phyloP scores from a whole-genome alignment of 2,797 vertebrate genomes.

The Pteronotus mesoamericanus region DNA sequence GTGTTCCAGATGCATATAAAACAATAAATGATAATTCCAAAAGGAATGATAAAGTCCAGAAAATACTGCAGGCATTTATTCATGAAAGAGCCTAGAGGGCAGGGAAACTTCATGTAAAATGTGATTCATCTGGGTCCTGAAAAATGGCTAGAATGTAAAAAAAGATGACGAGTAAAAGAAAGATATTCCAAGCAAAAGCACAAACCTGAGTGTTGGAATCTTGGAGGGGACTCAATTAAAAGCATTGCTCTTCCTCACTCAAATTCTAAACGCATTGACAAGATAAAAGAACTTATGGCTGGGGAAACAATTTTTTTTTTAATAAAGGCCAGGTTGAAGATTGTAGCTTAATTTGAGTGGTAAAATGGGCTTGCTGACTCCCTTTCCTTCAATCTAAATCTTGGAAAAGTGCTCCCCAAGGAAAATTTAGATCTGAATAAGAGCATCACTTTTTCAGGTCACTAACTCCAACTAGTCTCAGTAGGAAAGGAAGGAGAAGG shows the following conservation, averaged over 20 bases:
- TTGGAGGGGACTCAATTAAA: neutral
- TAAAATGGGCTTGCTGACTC: neutral
- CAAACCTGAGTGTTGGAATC: neutral
- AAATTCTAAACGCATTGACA: slow-evolving; percentile 25
- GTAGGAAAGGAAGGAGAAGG: neutral
- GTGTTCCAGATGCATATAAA: neutral
- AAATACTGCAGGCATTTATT: slow-evolving; percentile 35
- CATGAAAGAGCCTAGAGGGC: neutral
- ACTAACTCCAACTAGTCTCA: neutral
- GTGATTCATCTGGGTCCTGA: neutral
- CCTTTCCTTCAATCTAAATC: neutral
- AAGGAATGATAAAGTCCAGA: slow-evolving; percentile 21
- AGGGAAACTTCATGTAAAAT: slow-evolving; percentile 46
- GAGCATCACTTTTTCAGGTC: neutral
- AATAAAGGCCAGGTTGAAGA: neutral
- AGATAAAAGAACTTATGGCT: neutral
- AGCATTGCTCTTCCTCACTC: neutral
- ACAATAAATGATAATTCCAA: slow-evolving; percentile 40
- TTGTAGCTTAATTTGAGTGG: neutral
- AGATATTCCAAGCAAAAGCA: neutral
- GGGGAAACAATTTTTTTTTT: neutral
- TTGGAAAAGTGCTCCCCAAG: neutral
- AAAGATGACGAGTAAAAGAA: neutral
- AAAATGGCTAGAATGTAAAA: slow-evolving; percentile 33
- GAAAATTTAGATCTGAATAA: neutral